Evolutionary conservation across 2,797 vertebrate genomes (phyloP).

Genomic region (Gymnoscopelus braueri): DNA sequence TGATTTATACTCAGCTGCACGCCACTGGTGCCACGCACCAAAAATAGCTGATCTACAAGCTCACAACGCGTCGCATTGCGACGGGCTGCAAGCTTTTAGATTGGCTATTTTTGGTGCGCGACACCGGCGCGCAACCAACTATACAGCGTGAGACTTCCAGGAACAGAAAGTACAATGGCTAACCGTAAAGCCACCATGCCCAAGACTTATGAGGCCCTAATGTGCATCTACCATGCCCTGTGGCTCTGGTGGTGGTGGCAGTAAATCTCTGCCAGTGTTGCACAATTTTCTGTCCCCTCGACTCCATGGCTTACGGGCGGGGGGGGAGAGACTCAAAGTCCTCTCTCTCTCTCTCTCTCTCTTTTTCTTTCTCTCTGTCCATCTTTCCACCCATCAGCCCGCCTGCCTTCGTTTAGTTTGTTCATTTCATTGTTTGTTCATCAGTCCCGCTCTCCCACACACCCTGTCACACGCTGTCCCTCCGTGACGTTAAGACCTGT

Average conservation of each 20-base stretch:
- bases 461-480: slow-evolving; percentile 6
- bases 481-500: not conserved
- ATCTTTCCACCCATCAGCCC: not conserved
- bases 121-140: too few relatives aligned
- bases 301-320: slow-evolving; percentile 42
- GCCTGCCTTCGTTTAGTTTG: too few relatives aligned
- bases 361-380: slow-evolving; percentile 18
- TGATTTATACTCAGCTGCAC: too few relatives aligned
- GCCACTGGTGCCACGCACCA: too few relatives aligned
- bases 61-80: too few relatives aligned
- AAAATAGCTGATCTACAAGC: too few relatives aligned
- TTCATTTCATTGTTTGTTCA: too few relatives aligned
- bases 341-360: slow-evolving; percentile 15
- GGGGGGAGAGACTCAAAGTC: slow-evolving; percentile 19
- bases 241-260: slow-evolving; percentile 61
- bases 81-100: too few relatives aligned
- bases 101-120: too few relatives aligned
- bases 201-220: slow-evolving; percentile 48
- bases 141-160: slow-evolving; percentile 58
- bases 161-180: slow-evolving; percentile 45
- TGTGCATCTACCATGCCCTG: slow-evolving; percentile 56
- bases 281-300: slow-evolving; percentile 41
- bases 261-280: slow-evolving; percentile 52
- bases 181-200: slow-evolving; percentile 59
- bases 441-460: slow-evolving; percentile 10